Evolutionary conservation across 2,797 vertebrate genomes (phyloP), one percentile per base, ranked within the genome.

Genomic region (Threskiornis aethiopicus): DNA sequence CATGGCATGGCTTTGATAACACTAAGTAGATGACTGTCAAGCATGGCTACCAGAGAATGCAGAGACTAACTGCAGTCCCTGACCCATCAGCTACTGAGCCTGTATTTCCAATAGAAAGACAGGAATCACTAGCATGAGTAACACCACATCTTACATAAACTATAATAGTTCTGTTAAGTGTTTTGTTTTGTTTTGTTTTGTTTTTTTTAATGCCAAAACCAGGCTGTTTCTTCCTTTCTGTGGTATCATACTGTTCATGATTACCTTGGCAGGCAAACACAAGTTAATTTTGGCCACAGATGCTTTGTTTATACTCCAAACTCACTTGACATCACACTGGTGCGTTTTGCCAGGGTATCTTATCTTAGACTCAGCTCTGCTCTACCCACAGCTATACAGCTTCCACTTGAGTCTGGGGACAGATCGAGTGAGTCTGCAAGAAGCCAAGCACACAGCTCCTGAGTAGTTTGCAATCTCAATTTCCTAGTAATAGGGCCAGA

Each of bases 201-300:
- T 39, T n/a, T 7, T 47, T 88, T 84, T 69, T 62, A 75, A 90
- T 66, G 47, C 33, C 79, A 91, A 85, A 89, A 42, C 0, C 46
- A 83, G 77, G 19, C 25, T 70, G 39, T 86, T 96, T 75, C 5
- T 80, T 94, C 26, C 28, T 88, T 83, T 90, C 64, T 77, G 44
- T 37, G 11, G 10, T 80, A 71, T 87, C 35, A 66, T 46, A 77
- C 31, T 73, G 67, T 66, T 72, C 35, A 44, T 33, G 14, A 85
- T 84, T 95, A 76, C 29, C 33, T 90, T 95, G 93, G 91, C 82
- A 93, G 46, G 33, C 11, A 84, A 91, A 42, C 16, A 64, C 18
- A 58, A 87, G 55, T 51, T 59, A 44, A 70, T 95, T 95, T 95
- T 91, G 91, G 67, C 52, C 15, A 39, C 29, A 35, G 55, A 61